Evolutionary conservation across 2,888 invertebrate species (phyloP).

Genomic region (Himalopsyche anomala): DNA sequence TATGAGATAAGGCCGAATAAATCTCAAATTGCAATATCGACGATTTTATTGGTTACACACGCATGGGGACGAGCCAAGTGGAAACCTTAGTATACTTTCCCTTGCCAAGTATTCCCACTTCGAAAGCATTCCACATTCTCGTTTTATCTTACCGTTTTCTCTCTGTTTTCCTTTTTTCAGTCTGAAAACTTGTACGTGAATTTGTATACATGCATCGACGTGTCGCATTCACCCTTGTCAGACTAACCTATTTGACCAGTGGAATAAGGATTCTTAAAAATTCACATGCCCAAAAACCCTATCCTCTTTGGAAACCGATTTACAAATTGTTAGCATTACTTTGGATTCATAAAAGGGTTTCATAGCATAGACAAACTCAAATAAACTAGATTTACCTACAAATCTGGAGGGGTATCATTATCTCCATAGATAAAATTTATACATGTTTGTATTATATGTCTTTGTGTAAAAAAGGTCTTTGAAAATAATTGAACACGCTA

Average conservation of each 20-base stretch:
- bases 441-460: no score
- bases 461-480: no score
- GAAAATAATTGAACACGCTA: no score
- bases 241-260: constrained; percentile 14
- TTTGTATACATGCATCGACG: constrained; percentile 31
- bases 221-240: constrained; percentile 31
- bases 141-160: constrained; percentile 18
- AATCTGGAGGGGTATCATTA: background rate
- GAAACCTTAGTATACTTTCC: constrained; percentile 22
- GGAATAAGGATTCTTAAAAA: constrained; percentile 19
- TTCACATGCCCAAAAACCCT: background rate
- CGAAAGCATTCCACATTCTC: constrained; percentile 27
- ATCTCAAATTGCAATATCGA: constrained; percentile 30
- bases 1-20: constrained; percentile 16
- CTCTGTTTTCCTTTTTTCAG: constrained; percentile 29
- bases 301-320: constrained; percentile 14
- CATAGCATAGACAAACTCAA: constrained; percentile 3
- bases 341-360: constrained; percentile 9
- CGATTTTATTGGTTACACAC: constrained; percentile 31
- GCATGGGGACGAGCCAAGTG: constrained; percentile 22
- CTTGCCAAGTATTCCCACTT: constrained; percentile 30
- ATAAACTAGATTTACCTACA: constrained; percentile 5
- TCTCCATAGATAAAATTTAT: background rate
- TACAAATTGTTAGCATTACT: constrained; percentile 23
- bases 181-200: constrained; percentile 20